Base-by-base conservation (phyloP, 2,888 invertebrate species). In the Cyclophora punctaria region DNA sequence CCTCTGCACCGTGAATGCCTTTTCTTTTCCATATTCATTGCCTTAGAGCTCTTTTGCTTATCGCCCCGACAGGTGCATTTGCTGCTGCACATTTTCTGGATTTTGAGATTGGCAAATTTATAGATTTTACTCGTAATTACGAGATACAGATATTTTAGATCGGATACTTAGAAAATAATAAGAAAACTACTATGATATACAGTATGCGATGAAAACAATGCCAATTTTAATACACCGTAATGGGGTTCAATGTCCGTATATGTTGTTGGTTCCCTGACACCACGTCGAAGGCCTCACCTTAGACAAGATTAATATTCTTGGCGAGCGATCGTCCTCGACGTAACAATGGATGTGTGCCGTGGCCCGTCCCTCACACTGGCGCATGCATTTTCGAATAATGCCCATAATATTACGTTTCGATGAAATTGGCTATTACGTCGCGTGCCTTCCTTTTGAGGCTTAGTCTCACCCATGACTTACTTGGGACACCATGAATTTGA, bases 301-400 rank as follows among this genome's bases (percentile, higher is more conserved):
- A 73, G 60, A 77, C 74, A 77, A 80, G 83, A 86, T 88, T 87
- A 88, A 86, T 88, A 88, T 88, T 85, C 87, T 69, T 69, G 63
- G 71, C 84, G 78, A 66, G 83, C 75, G 78, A 71, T 79, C 72
- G 77, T 71, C 71, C 71, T 70, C 75, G 73, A 74, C 77, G 76
- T 75, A 78, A 85, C 85, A 85, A 84, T 85, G 74, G 83, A 67
- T 70, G 70, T 68, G 72, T 71, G 75, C 72, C 63, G 61, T 64
- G 20, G 20, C 66, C 72, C 63, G 61, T 64, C 66, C 72, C 75
- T 76, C 79, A 76, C 78, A 73, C 76, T 81, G 83, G 79, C 83
- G 84, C 83, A 80, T 85, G 85, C 82, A 85, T 87, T 84, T 83
- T 78, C 79, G 79, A 78, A 83, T 86, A 88, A 87, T 84, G 78